phyloP scores from a whole-genome alignment of 2,888 invertebrate species.

The Epirrita christyi region DNA sequence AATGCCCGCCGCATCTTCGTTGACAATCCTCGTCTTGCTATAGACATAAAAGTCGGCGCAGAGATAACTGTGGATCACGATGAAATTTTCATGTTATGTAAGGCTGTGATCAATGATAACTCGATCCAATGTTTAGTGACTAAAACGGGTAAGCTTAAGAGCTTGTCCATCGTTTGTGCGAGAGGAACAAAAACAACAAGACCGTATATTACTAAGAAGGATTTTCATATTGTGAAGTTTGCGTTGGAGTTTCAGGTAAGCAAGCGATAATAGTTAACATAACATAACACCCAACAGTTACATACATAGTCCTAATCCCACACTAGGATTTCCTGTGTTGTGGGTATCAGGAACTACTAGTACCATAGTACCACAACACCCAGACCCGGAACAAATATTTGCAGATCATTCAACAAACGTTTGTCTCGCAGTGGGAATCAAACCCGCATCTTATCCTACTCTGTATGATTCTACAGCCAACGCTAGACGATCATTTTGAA shows the following conservation, averaged over 20 bases:
- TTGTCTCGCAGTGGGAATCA: too few relatives aligned
- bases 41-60: conserved; percentile 48
- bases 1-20: conserved; percentile 49
- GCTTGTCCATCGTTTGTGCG: conserved; percentile 43
- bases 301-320: too few relatives aligned
- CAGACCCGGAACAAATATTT: too few relatives aligned
- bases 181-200: conserved; percentile 40
- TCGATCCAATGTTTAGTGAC: conserved; percentile 47
- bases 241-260: conserved; percentile 55
- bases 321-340: too few relatives aligned
- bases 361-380: too few relatives aligned
- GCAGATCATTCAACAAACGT: too few relatives aligned
- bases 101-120: conserved; percentile 35
- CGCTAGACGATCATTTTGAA: too few relatives aligned
- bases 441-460: too few relatives aligned
- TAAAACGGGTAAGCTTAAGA: conserved; percentile 48
- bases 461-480: too few relatives aligned
- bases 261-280: too few relatives aligned
- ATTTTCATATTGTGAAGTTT: conserved; percentile 50
- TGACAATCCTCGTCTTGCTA: conserved; percentile 47
- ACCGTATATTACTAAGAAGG: conserved; percentile 48
- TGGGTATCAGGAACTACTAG: too few relatives aligned
- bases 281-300: too few relatives aligned
- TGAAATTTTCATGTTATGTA: conserved; percentile 49
- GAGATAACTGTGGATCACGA: conserved; percentile 48